A percentile compares a stretch with the other conserved stretches of the same genome.
Evolutionary conservation across 2,113 vertebrate species (phyloP).

Genomic region (Bujurquina vittata): DNA sequence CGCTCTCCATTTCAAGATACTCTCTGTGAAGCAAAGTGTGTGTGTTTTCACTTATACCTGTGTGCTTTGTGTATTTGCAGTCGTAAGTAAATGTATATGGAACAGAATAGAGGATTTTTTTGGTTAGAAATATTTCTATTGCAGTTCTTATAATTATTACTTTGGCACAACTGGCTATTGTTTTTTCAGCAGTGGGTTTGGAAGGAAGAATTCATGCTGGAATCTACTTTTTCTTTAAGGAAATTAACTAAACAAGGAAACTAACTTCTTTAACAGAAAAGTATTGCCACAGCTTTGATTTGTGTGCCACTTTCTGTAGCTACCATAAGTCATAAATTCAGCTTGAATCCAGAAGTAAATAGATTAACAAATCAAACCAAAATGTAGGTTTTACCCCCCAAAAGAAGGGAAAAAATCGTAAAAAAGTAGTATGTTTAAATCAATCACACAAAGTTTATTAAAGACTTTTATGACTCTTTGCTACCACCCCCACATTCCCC

Average conservation of each 20-base stretch:
- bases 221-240: neutral
- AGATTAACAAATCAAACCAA: slow-evolving; percentile 42
- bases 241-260: neutral
- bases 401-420: neutral
- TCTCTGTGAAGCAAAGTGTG: neutral
- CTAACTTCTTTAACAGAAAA: neutral
- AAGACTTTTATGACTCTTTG: slow-evolving; percentile 23
- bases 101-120: neutral
- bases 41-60: neutral
- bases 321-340: neutral
- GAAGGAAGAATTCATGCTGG: neutral
- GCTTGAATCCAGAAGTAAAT: slow-evolving; percentile 9
- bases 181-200: neutral
- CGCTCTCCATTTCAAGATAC: slow-evolving; percentile 5
- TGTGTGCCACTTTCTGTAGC: neutral
- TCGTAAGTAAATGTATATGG: neutral
- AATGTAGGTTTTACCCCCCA: neutral
- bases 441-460: slow-evolving; percentile 36
- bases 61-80: slow-evolving; percentile 1
- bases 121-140: neutral
- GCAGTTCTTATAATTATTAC: neutral
- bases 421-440: neutral
- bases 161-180: neutral
- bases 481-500: slow-evolving; percentile 2
- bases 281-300: neutral